Evolutionary conservation across 2,797 vertebrate genomes (phyloP), one percentile per base, ranked within the genome.

Genomic region (Pagetopsis macropterus): DNA sequence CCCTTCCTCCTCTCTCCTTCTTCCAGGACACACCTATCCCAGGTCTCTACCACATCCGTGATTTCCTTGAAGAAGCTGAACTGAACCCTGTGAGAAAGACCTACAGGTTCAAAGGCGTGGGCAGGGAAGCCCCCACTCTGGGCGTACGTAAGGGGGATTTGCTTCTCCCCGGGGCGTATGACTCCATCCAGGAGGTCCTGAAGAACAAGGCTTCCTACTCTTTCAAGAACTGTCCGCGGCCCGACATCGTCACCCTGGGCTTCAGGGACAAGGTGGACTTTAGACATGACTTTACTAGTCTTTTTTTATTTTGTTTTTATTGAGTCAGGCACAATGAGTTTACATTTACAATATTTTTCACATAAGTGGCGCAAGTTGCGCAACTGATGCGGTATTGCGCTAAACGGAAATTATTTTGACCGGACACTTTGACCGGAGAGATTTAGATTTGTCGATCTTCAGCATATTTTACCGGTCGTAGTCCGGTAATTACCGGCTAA

Each of bases 61-160:
- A 85, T 84, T 96, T 95, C 70, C 75, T 95, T 19, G 90, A 95
- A 84, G 96, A 96, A 75, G 88, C 88, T 4, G 83, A 84, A 0
- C 91, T 95, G 81, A 96, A 94, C 66, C 93, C 95, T 0, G 91
- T 95, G 70, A 87, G 62, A 71, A 65, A 70, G 72, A 95, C 92
- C 0, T 92, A 92, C 1, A 85, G 86, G 65, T 96, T 96, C 76
- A 95, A 95, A 92, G 86, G 90, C 0, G 77, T 88, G 58, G 94
- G 93, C 54, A 94, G 94, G 69, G 90, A 73, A 67, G 83, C 16
- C 8, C 72, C n/a, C 19, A 33, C 56, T 65, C 23, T 37, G 78
- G 59, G 77, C 12, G 55, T 77, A 70, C 67, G n/a, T 14, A 75
- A 83, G 58, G 89, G 91, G 16, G 65, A 84, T 14, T 15, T 89